Base-by-base conservation (phyloP, 1,140 invertebrate genomes). In the Musca domestica region DNA sequence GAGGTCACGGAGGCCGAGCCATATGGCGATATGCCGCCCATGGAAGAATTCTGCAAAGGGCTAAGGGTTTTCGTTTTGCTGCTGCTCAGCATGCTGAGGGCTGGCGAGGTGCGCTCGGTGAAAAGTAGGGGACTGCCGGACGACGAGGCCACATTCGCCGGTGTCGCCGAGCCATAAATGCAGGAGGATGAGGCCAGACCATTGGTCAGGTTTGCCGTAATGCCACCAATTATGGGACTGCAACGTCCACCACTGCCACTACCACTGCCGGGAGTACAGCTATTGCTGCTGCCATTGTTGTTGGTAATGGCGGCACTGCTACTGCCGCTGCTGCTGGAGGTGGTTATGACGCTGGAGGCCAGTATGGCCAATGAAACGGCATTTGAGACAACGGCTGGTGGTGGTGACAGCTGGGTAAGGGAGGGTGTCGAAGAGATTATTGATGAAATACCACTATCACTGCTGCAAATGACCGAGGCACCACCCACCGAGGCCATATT, bases 371-470 rank as follows among this genome's bases (percentile, higher is more conserved):
- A 46, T 2, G 64, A 48, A 14, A 65, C 64, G 1, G 64, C 48
- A 48, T 48, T 49, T n/a, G 64, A 65, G 17, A 51, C 64, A 23
- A 34, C 23, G 52, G 77, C 49, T 17, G 68, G 77, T 15, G 77
- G 77, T 70, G 77, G 80, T 19, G 80, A 78, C 71, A 15, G 77
- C 72, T 5, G 64, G 17, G 67, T 30, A 34, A 66, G 19, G 5
- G 69, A 70, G 52, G 69, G 69, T 15, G 69, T 67, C 48, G 69
- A 70, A 17, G 69, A 70, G 0, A 67, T 67, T 22, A 68, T 64
- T 30, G 67, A 68, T 49, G 77, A 80, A 34, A 80, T 80, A 70
- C 77, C 77, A 70, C 77, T 80, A 64, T 80, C 77, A 70, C 77
- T 80, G 72, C 75, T 63, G 9, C 64, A 65, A 23, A 65, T 66